Percentiles rank a stretch among this genome's conserved stretches.
phyloP scores from a whole-genome alignment of 2,113 vertebrate genomes.

The Morone saxatilis region DNA sequence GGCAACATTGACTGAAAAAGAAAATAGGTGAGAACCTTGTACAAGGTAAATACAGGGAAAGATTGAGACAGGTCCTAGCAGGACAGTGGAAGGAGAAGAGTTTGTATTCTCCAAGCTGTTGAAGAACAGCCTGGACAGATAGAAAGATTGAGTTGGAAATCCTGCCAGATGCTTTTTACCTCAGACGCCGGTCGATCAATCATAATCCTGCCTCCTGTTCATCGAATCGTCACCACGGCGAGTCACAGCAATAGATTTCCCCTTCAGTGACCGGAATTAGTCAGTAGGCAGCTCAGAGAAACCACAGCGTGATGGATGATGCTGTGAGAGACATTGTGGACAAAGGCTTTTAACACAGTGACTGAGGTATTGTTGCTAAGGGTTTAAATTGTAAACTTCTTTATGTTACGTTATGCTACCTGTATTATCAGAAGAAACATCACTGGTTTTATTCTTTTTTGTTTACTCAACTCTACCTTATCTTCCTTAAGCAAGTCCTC shows the following conservation, averaged over 20 bases:
- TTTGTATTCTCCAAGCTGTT: slow-evolving; percentile 44
- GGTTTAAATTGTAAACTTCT: not conserved
- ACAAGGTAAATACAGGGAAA: slow-evolving; percentile 18
- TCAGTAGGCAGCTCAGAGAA: slow-evolving; percentile 36
- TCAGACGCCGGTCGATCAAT: slow-evolving; percentile 24
- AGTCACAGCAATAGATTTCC: slow-evolving; percentile 34
- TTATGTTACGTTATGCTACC: not conserved
- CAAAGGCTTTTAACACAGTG: slow-evolving; percentile 5
- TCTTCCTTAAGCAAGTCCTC: not conserved
- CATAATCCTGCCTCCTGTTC: slow-evolving; percentile 38
- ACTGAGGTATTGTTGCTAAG: not conserved
- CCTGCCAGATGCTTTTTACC: slow-evolving; percentile 35
- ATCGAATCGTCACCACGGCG: slow-evolving; percentile 16
- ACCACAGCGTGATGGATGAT: slow-evolving; percentile 46
- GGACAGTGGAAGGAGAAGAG: slow-evolving; percentile 11
- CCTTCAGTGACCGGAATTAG: slow-evolving; percentile 26
- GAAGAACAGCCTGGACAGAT: slow-evolving; percentile 22
- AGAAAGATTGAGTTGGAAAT: slow-evolving; percentile 38
- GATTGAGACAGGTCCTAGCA: slow-evolving; percentile 55
- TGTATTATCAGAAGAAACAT: not conserved
- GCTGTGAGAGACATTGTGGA: not conserved
- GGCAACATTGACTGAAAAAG: not conserved
- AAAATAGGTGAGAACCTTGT: not conserved
- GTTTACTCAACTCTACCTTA: not conserved
- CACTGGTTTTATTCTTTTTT: not conserved